Percentiles rank a stretch among this genome's conserved stretches.
Evolutionary conservation across 64 coral and sea anemone genomes (phyloP).

Genomic region (Anthopleura sola): DNA sequence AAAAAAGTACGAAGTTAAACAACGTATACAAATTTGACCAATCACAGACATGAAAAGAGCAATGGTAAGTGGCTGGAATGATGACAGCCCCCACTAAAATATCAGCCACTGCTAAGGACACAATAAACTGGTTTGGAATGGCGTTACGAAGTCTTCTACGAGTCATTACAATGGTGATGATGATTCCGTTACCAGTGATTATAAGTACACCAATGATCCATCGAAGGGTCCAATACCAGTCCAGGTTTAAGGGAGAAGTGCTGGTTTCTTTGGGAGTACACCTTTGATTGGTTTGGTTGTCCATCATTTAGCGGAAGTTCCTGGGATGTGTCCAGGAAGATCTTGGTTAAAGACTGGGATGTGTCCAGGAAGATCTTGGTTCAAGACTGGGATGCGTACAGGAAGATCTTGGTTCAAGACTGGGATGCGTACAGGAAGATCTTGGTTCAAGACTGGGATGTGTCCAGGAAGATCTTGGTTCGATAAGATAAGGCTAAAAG

Average conservation of each 20-base stretch:
- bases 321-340: neutral
- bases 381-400: neutral
- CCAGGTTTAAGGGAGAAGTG: neutral
- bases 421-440: neutral
- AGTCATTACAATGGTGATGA: constrained; percentile 17
- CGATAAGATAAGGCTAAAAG: neutral
- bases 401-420: neutral
- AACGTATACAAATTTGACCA: neutral
- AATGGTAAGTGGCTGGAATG: constrained; percentile 20
- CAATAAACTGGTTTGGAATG: constrained; percentile 33
- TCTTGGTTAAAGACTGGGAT: neutral
- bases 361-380: neutral
- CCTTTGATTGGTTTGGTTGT: neutral
- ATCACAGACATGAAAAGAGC: constrained; percentile 24
- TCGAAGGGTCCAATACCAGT: constrained; percentile 40
- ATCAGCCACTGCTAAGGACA: constrained; percentile 43
- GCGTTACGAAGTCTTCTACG: neutral
- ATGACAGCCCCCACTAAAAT: constrained; percentile 15
- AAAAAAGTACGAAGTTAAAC: constrained; percentile 25
- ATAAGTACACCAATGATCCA: constrained; percentile 6
- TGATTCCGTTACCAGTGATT: neutral
- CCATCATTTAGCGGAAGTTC: neutral
- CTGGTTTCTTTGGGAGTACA: neutral
- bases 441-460: no score
- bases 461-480: neutral